Base-by-base conservation (phyloP, 2,888 invertebrate genomes). In the Drosophila picticornis region DNA sequence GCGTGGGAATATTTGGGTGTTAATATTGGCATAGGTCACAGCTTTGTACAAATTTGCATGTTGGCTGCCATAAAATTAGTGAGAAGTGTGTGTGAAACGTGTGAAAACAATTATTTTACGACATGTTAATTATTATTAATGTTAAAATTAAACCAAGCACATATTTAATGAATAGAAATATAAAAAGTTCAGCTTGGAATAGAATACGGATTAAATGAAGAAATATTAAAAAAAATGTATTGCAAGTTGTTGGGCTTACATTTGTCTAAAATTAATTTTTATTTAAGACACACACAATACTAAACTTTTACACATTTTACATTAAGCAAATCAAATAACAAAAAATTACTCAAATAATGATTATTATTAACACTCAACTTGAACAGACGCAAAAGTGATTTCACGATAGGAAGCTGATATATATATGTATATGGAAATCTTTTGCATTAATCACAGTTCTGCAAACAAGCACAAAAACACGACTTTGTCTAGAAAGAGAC, bases 1-100 rank as follows among this genome's bases (percentile, higher is more conserved):
- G 38, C 67, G 77, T 77, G 77, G 77, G 81, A 77, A 65, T 61
- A 22, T 52, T n/a, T 56, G 13, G 61, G 36, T 51, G 19, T 22
- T 3, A 13, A 1, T 16, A 36, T 71, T 65, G 58, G 16, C 46
- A 32, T 38, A 79, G 76, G 63, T 77, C 75, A 74, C 7, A 25
- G 29, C 13, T 7, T 13, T 3, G 31, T 22, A 52, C 6, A 19
- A 40, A 9, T 29, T 16, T 2, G 38, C 32, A 25, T 29, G 34
- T 22, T 29, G 9, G 11, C 6, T 22, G 29, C 10, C 9, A 52
- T 51, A 51, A 22, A 29, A 13, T 29, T 40, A 46, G 31, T 36
- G 11, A 11, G 36, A n/a, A 22, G 13, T 13, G n/a, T n/a, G n/a
- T n/a, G 19, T 52, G 4, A 25, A 19, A n/a, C 4, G 1, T 4